Conservation (phyloP, 2,113 vertebrate genomes). For the Psittacula cyanocephala region DNA sequence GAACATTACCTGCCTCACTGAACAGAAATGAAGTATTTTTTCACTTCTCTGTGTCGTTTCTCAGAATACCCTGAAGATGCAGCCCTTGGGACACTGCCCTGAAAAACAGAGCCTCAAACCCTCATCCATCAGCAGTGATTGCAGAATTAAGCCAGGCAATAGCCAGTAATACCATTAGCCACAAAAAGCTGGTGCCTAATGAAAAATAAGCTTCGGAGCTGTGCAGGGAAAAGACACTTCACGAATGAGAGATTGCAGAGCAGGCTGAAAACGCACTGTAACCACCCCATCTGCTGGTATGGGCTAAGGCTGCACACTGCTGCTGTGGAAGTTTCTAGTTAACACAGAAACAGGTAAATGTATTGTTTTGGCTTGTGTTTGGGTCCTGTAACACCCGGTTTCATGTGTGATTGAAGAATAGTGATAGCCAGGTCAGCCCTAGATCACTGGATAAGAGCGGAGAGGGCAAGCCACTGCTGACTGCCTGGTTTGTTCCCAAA, state of each 20-base stretch:
- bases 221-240: neutral
- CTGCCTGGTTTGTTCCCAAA: neutral
- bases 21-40: neutral
- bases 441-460: neutral
- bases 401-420: accelerated
- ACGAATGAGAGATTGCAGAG: neutral
- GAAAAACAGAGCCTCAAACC: neutral
- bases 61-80: neutral
- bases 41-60: neutral
- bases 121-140: neutral
- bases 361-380: neutral
- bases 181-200: neutral
- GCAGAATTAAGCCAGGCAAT: neutral
- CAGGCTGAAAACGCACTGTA: neutral
- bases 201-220: neutral
- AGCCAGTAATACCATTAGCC: neutral
- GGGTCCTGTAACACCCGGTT: neutral
- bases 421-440: neutral
- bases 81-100: neutral
- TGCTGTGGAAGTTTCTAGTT: neutral
- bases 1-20: neutral
- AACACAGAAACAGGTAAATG: neutral
- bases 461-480: neutral
- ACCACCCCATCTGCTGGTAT: constrained; percentile 43
- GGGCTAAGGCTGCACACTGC: neutral